These are phyloP conservation scores for Channa striata DNA, from an alignment of 2,797 vertebrate genomes.

Conservation along the genomic window DNA sequence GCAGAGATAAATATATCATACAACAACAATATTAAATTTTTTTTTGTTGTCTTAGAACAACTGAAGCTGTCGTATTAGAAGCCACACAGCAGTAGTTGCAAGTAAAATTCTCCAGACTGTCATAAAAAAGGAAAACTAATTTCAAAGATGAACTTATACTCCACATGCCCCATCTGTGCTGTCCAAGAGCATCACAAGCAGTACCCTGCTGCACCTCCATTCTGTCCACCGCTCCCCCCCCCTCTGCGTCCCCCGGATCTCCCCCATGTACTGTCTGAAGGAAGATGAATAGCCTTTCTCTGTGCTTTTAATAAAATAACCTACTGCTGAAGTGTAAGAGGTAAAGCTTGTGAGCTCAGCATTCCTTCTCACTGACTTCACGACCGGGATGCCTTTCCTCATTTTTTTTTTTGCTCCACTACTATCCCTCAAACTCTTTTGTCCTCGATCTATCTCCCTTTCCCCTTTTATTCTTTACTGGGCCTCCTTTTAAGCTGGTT, in stretches of 20 bases:
- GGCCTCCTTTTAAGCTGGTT: constrained; percentile 44
- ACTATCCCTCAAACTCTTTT: constrained; percentile 54
- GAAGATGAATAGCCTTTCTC: constrained; percentile 80
- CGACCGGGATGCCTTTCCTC: constrained; percentile 66
- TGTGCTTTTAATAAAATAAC: constrained; percentile 84
- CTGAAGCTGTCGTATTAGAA: constrained; percentile 53
- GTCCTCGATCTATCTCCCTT: constrained; percentile 42
- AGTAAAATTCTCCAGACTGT: constrained; percentile 66
- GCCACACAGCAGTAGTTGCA: constrained; percentile 44
- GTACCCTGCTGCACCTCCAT: constrained; percentile 36
- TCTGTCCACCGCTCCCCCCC: constrained; percentile 38
- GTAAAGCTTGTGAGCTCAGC: constrained; percentile 83
- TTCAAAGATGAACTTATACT: constrained; percentile 70
- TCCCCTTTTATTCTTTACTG: constrained; percentile 43
- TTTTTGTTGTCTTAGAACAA: constrained; percentile 53
- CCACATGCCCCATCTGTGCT: constrained; percentile 66
- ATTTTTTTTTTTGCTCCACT: constrained; percentile 29
- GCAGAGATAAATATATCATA: constrained; percentile 53
- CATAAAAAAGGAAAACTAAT: constrained; percentile 65
- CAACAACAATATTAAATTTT: too few species aligned
- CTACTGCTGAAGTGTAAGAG: constrained; percentile 79
- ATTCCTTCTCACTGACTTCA: constrained; percentile 84
- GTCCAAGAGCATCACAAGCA: constrained; percentile 66
- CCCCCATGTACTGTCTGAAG: constrained; percentile 72
- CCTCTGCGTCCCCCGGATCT: constrained; percentile 55